Percentiles rank a stretch among this genome's conserved stretches.
Evolutionary conservation across 2,888 invertebrate species (phyloP).

Genomic region (Erebia palarica): DNA sequence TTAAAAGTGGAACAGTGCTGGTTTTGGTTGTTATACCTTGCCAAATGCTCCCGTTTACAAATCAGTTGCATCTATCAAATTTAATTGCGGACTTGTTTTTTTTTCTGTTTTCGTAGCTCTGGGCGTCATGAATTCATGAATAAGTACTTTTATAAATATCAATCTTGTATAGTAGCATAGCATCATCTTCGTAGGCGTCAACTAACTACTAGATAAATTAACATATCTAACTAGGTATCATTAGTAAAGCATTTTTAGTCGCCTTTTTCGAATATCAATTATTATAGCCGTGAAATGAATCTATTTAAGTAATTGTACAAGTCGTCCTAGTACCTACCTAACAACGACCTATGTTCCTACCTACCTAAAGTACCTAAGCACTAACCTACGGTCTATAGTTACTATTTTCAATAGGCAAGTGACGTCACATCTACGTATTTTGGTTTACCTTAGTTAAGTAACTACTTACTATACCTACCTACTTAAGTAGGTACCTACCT

Average conservation of each 20-base stretch:
- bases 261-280: slow-evolving; percentile 8
- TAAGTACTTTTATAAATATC: slow-evolving; percentile 1
- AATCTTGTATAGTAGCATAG: slow-evolving; percentile 3
- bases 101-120: slow-evolving; percentile 33
- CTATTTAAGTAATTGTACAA: too few relatives aligned
- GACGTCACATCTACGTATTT: too few relatives aligned
- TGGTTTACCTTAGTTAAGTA: too few relatives aligned
- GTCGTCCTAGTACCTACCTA: not conserved
- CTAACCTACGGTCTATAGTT: too few relatives aligned
- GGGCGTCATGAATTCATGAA: slow-evolving; percentile 32
- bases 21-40: slow-evolving; percentile 7
- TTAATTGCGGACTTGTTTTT: slow-evolving; percentile 31
- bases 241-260: not conserved
- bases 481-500: slow-evolving; percentile 10
- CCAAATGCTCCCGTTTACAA: slow-evolving; percentile 18
- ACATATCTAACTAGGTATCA: not conserved
- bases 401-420: too few relatives aligned
- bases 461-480: not conserved
- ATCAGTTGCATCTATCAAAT: slow-evolving; percentile 33
- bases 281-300: not conserved
- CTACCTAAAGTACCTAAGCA: too few relatives aligned
- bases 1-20: slow-evolving; percentile 14
- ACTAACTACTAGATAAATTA: not conserved
- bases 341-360: not conserved
- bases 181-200: slow-evolving; percentile 7